phyloP scores from a whole-genome alignment of 1,140 invertebrate genomes.

The Saccostrea glomerata region DNA sequence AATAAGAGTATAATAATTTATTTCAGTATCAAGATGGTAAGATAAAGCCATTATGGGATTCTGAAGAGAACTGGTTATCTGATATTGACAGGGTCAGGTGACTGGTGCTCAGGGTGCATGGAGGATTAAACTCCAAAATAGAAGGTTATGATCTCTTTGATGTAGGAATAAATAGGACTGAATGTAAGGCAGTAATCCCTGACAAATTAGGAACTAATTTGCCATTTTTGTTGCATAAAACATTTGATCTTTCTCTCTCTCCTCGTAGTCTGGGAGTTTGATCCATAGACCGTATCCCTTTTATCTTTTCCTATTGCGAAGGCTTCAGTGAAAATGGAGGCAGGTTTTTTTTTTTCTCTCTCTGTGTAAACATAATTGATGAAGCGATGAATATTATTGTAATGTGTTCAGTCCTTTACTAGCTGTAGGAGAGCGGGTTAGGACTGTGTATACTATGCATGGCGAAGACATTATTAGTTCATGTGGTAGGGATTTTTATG shows the following conservation, averaged over 20 bases:
- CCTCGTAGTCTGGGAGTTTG: conserved; percentile 1
- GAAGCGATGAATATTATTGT: conserved; percentile 21
- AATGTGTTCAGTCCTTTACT: conserved; percentile 5
- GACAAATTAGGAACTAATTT: conserved; percentile 29
- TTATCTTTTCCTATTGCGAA: conserved; percentile 17
- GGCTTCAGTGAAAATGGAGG: conserved; percentile 29
- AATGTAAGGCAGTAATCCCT: conserved; percentile 14
- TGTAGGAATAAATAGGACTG: background rate
- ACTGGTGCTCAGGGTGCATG: background rate
- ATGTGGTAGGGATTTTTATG: background rate
- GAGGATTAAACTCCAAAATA: background rate
- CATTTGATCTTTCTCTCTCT: conserved; percentile 29
- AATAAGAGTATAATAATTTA: background rate
- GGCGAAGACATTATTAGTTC: background rate
- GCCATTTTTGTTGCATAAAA: conserved; percentile 38
- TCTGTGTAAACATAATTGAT: conserved; percentile 29
- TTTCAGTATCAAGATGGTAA: background rate
- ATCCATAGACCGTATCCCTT: conserved; percentile 7
- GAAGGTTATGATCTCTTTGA: conserved; percentile 28
- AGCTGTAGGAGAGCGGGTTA: background rate
- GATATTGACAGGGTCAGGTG: background rate
- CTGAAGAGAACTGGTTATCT: background rate
- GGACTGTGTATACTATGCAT: conserved; percentile 9
- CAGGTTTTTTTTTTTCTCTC: conserved; percentile 6
- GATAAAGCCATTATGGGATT: background rate